Percentiles rank a stretch among this genome's conserved stretches.
Conservation (phyloP, 2,113 vertebrate species). For the Apeltes quadracus region DNA sequence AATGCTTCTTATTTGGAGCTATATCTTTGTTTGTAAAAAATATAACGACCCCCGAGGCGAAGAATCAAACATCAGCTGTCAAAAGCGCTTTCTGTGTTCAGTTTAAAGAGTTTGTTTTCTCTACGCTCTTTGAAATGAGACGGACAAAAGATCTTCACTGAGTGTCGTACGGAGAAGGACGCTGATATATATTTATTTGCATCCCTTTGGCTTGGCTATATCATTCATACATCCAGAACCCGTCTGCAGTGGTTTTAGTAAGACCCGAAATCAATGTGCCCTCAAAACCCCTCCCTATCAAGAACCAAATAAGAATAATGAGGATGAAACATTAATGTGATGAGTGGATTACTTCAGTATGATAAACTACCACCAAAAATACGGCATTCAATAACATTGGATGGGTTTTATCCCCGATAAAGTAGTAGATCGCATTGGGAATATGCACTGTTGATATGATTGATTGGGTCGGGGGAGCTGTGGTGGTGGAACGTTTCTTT, state of each 20-base stretch:
- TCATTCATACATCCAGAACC: conserved; percentile 2
- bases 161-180: not conserved
- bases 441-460: not conserved
- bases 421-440: not conserved
- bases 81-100: not conserved
- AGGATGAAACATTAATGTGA: not conserved
- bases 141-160: not conserved
- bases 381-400: not conserved
- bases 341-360: not conserved
- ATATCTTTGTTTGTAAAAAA: not conserved
- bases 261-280: not conserved
- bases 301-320: not conserved
- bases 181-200: not conserved
- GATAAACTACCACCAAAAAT: not conserved
- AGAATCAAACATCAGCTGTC: not conserved
- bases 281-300: not conserved
- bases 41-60: not conserved
- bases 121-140: not conserved
- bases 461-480: not conserved
- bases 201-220: not conserved
- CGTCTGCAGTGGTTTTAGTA: conserved; percentile 8
- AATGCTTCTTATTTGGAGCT: not conserved
- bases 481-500: not conserved
- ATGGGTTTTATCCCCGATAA: not conserved
- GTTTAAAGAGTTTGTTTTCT: not conserved